phyloP scores from a whole-genome alignment of 1,140 invertebrate species.

The Druon quercuslanigerum region DNA sequence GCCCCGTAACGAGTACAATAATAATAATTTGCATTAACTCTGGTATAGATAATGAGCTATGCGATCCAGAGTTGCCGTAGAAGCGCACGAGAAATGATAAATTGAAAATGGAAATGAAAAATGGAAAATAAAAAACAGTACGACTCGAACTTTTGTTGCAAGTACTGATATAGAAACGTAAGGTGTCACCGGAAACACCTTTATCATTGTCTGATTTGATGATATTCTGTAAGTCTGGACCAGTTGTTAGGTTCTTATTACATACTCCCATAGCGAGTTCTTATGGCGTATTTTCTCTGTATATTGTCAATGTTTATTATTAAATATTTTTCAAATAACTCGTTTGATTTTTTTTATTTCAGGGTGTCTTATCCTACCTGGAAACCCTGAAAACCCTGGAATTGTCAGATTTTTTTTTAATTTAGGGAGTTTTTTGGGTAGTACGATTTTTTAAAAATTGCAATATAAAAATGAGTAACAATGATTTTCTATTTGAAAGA shows the following conservation, averaged over 20 bases:
- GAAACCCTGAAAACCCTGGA: too few relatives aligned
- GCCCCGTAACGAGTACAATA: constrained; percentile 14
- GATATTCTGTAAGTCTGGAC: constrained; percentile 74
- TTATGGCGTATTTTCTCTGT: constrained; percentile 75
- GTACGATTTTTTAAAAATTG: too few relatives aligned
- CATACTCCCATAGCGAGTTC: constrained; percentile 70
- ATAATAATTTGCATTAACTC: not conserved
- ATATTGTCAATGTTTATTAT: constrained; percentile 76
- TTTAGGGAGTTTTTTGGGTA: too few relatives aligned
- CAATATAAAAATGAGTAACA: too few relatives aligned
- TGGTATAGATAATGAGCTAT: constrained; percentile 15
- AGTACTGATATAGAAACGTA: constrained; percentile 59
- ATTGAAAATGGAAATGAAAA: constrained; percentile 31
- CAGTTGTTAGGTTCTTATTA: constrained; percentile 74
- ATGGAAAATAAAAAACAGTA: constrained; percentile 14
- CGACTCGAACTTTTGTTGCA: constrained; percentile 62
- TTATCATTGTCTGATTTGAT: constrained; percentile 72
- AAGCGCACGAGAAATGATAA: constrained; percentile 8
- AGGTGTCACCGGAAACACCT: constrained; percentile 62
- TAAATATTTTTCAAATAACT: constrained; percentile 75
- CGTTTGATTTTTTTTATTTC: constrained; percentile 8
- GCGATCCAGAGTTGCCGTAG: not conserved
- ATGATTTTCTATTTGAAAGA: too few relatives aligned
- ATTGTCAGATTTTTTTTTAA: too few relatives aligned
- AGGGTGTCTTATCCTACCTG: too few relatives aligned